Evolutionary conservation across 2,888 invertebrate genomes (phyloP), one percentile per base, ranked within the genome.

Genomic region (Nasonovia ribisnigri): DNA sequence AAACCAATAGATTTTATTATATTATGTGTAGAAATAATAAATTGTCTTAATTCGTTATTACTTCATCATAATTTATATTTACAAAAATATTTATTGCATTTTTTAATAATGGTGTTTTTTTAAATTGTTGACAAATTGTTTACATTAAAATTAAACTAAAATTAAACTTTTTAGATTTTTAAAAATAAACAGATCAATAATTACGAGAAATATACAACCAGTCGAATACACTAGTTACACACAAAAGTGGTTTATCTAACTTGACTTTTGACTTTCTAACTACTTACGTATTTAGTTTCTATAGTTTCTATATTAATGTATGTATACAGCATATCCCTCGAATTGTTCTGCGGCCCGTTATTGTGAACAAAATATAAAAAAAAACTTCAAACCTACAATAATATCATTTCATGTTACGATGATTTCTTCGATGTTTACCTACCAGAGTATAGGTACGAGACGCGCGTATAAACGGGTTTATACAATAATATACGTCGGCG

Each of bases 401-500:
- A 13, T 5, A 29, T 51, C 11, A 60, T 29, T 10, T 60, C 10
- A 3, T 60, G 26, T 60, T n/a, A 13, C 11, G 1, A 29, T 16
- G n/a, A 13, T 60, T 13, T 60, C 29, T 13, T 29, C 60, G 4
- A n/a, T 60, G 29, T 60, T n/a, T n/a, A n/a, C n/a, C 60, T 16
- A 51, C 51, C 51, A 13, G 11, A 13, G 11, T 11, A n/a, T n/a
- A 46, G 0, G 13, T n/a, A n/a, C 29, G n/a, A 60, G 29, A 60
- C 60, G 60, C n/a, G n/a, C 26, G 46, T 43, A 29, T 43, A 86
- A 86, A 86, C 84, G 46, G 84, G 84, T 86, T 86, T 86, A 86
- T 46, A 43, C 46, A 13, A 88, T 88, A 48, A 88, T 20, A 88
- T 36, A 88, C 87, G 48, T 43, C 26, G 84, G 26, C 84, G 43